Evolutionary conservation across 2,888 invertebrate genomes (phyloP), one percentile per base, ranked within the genome.

Genomic region (Nineta flava): DNA sequence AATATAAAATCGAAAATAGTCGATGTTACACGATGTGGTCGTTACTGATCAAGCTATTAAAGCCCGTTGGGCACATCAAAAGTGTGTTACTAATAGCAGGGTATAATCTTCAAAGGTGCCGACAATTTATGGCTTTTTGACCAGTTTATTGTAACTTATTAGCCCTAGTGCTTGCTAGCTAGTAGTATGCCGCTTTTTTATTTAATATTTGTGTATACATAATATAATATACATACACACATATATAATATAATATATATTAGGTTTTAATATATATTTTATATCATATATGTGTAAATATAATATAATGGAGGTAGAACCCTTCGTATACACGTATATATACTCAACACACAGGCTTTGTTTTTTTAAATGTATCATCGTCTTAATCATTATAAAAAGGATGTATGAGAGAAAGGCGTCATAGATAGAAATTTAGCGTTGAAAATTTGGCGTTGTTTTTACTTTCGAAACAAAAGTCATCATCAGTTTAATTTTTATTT

Each of bases 61-160:
- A 38, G 15, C n/a, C 38, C 38, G 38, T 38, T 38, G 38, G 38
- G 38, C 34, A 41, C 42, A 42, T 42, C 48, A 41, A 48, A 48
- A 48, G 31, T 48, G 48, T 48, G 48, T 48, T 42, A 48, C 48
- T 48, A 48, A 48, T 48, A 47, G 47, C 47, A 47, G 42, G 48
- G 48, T 42, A 42, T 48, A 31, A 42, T 48, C 48, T 48, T 48
- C 48, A 48, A 48, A 48, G 48, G 42, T 42, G 48, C 48, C 48
- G 48, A 48, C 48, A 42, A 48, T 48, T 48, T 48, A 48, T 48
- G 31, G 41, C 48, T 48, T 48, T 48, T 42, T 48, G 48, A 48
- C 48, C 48, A 34, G 41, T 48, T 26, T 48, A 48, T 48, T 41
- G 48, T 48, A 48, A 48, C 31, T 31, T 44, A 44, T 44, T 44